Conservation (phyloP, 2,113 vertebrate species). For the Kryptolebias marmoratus region DNA sequence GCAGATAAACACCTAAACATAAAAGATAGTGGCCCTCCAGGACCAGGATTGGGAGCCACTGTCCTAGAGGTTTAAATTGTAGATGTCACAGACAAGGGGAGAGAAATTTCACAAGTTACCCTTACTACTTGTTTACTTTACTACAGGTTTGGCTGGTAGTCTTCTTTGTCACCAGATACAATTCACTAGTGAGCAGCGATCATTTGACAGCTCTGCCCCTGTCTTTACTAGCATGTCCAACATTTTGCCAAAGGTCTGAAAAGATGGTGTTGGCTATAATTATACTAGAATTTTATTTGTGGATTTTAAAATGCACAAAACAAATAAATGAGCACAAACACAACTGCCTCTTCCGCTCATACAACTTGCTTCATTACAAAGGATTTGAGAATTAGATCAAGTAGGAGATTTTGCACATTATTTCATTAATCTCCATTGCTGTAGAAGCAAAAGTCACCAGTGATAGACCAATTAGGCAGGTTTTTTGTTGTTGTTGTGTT, state of each 20-base stretch:
- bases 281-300: constrained; percentile 35
- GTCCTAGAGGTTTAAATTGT: too few species aligned
- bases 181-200: too few species aligned
- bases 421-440: constrained; percentile 40
- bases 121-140: too few species aligned
- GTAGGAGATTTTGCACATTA: constrained; percentile 25
- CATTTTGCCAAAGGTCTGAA: background rate
- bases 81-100: too few species aligned
- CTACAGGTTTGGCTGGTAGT: too few species aligned
- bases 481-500: constrained; percentile 30
- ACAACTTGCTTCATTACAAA: constrained; percentile 44
- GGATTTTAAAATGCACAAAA: constrained; percentile 12
- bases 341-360: constrained; percentile 50
- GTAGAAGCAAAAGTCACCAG: constrained; percentile 22
- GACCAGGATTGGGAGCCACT: too few species aligned
- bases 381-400: constrained; percentile 47
- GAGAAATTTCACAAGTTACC: too few species aligned
- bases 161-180: too few species aligned
- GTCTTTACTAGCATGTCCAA: too few species aligned
- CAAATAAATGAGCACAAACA: constrained; percentile 44
- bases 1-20: too few species aligned
- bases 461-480: constrained; percentile 29
- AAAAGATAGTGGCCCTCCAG: too few species aligned
- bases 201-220: too few species aligned
- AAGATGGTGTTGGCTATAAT: background rate